Base-by-base conservation (phyloP, 1,140 invertebrate genomes). In the Drusus annulatus region DNA sequence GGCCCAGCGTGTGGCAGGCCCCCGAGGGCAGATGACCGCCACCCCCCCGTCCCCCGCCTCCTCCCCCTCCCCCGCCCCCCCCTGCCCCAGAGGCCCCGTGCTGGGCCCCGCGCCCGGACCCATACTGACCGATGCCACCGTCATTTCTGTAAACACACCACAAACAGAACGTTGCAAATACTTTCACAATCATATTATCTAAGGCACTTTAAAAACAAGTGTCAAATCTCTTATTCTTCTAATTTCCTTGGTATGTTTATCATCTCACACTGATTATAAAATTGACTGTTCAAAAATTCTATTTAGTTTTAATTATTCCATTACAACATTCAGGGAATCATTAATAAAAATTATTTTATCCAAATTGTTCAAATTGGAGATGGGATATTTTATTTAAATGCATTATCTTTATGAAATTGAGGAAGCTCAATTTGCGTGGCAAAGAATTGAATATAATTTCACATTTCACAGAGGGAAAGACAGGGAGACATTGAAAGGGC, bases 1-100 rank as follows among this genome's bases (percentile, higher is more conserved):
- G 88, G 58, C 91, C 91, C 52, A 91, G 86, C 73, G 91, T 91
- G 82, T 91, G 90, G 83, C 89, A 82, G 84, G 88, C 86, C 52
- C 84, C 85, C 62, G 76, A 85, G 76, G 78, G 65, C 56, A 83
- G 62, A 85, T 86, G 8, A 87, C 86, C 23, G 86, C 85, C 62
- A 84, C 85, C 65, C 84, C 81, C 84, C 80, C 86, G 85, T 84
- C 88, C 81, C 58, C 88, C 16, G 91, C 91, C n/a, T 89, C 90
- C 36, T 90, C 92, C 85, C 86, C 86, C 23, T 86, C 85, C 85
- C 19, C 84, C 85, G 87, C 74, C 88, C 84, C 58, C 88, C 88
- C n/a, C 87, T 87, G 78, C 84, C 85, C 87, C 36, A 10, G 8
- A 1, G 7, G 10, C 8, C 36, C 36, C 36, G 36, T 45, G 36